Evolutionary conservation across 2,113 vertebrate species (phyloP), one percentile per base, ranked within the genome.

Genomic region (Paedocypris sp.): DNA sequence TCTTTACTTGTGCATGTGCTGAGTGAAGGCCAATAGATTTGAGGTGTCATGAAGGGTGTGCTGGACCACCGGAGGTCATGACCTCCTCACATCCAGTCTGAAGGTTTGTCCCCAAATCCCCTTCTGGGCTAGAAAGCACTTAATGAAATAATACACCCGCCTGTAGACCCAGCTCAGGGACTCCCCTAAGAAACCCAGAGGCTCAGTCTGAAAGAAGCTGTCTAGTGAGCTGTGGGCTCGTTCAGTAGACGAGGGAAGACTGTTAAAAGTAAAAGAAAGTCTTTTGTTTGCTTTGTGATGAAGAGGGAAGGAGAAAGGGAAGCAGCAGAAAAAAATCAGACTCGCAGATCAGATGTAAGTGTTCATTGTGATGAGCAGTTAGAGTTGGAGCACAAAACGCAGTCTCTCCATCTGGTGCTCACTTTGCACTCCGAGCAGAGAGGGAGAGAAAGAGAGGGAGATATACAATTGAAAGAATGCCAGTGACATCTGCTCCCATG

Each of bases 91-190:
- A 88, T 83, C 87, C 87, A 89, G 86, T 85, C 79, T 82, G 76
- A 65, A 86, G 85, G 85, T 91, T 90, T 88, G 83, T 84, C 84
- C 84, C 85, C 77, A 87, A 88, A 87, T 90, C 88, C 85, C 81
- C 81, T 11, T 75, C 79, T 79, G 79, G 82, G 77, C 80, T 79
- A 46, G 84, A 87, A 89, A 90, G 85, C 87, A 90, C 89, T 92
- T 91, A 89, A 93, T 93, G 88, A 94, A 94, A 94, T 92, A 92
- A 93, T 94, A 89, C 86, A 91, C 85, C 83, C 79, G 58, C 23
- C 67, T 42, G 69, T 71, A 77, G 74, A 81, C 83, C 83, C 73
- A 54, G 77, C 39, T 19, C 16, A 32, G 26, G 38, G 39, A 45
- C 26, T 43, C 18, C 39, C 26, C 12, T 43, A 9, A 36, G 8